Base-by-base conservation (phyloP, 2,888 invertebrate species). In the Antheraea yamamai region DNA sequence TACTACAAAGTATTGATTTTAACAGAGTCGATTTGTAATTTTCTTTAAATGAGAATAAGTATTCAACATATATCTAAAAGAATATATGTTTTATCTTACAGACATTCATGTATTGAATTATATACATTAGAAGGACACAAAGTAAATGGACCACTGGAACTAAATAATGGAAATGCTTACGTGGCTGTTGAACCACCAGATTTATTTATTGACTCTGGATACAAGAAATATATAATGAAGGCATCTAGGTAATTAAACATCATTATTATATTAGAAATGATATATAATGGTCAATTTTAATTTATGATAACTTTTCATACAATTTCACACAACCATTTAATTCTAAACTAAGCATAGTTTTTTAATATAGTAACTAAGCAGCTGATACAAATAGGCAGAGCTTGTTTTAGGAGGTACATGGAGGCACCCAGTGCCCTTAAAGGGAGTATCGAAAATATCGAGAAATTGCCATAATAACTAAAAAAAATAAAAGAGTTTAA, bases 201-300 rank as follows among this genome's bases (percentile, higher is more conserved):
- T 7, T 20, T 74, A 1, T 94, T 93, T 75, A 83, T 91, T 6
- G 81, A 89, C 23, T 79, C 91, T n/a, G 92, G 92, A 26, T 94
- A 94, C 77, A 88, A 89, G 30, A 88, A 90, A 73, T 94, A 94
- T 76, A 82, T 94, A 4, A 78, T 93, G 26, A 91, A 84, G 81
- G 94, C 94, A 39, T 83, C 89, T 4, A 91, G 89, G 94, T 92
- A 83, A 80, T 6, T 23, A 23, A 16, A 66, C 16, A 30, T 30
- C 6, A 66, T 64, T 23, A 64, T 23, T 14, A 64, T 26, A 64
- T 26, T 18, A 23, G 23, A 1, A 61, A 61, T 23, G 23, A 20
- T 16, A 52, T 52, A 3, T 52, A 52, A 52, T 52, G 20, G 7
- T 20, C 18, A 20, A 20, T 55, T 20, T 55, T 0, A 20, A 55